Conservation (phyloP, 1,140 invertebrate species). For the Caenorhabditis brenneri region DNA sequence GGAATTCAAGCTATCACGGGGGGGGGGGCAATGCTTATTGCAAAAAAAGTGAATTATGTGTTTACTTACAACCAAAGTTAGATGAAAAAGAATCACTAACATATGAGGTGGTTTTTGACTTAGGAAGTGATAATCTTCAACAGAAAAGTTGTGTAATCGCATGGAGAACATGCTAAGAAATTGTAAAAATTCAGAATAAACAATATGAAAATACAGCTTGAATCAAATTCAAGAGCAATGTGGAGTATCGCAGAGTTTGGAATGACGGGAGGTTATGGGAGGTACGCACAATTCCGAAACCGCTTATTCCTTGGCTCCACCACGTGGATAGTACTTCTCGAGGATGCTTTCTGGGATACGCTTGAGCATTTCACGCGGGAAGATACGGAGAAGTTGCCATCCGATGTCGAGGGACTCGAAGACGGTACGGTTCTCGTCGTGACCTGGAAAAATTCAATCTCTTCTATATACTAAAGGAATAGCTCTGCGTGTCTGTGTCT, state of each 20-base stretch:
- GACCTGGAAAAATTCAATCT: no score
- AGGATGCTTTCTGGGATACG: conserved; percentile 92
- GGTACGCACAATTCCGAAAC: background rate
- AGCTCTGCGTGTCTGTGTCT: no score
- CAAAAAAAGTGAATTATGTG: conserved; percentile 33
- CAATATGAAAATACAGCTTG: background rate
- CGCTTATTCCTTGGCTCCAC: conserved; percentile 49
- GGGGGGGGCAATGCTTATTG: background rate
- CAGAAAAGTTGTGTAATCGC: background rate
- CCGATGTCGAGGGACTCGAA: conserved; percentile 99
- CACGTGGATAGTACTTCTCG: conserved; percentile 94
- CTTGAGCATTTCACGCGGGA: conserved; percentile 99
- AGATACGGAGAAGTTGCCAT: conserved; percentile 98
- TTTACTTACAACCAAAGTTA: background rate
- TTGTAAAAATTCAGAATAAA: background rate
- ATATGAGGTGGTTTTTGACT: background rate
- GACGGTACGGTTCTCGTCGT: conserved; percentile 97
- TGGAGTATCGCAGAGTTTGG: background rate
- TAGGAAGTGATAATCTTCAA: background rate
- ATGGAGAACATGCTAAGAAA: background rate
- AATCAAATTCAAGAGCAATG: background rate
- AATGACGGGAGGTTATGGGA: background rate
- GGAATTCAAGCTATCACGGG: conserved; percentile 14
- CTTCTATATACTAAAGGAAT: no score
- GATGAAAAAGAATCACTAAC: background rate